Evolutionary conservation across 2,797 vertebrate species (phyloP), one percentile per base, ranked within the genome.

Genomic region (Oreortyx pictus): DNA sequence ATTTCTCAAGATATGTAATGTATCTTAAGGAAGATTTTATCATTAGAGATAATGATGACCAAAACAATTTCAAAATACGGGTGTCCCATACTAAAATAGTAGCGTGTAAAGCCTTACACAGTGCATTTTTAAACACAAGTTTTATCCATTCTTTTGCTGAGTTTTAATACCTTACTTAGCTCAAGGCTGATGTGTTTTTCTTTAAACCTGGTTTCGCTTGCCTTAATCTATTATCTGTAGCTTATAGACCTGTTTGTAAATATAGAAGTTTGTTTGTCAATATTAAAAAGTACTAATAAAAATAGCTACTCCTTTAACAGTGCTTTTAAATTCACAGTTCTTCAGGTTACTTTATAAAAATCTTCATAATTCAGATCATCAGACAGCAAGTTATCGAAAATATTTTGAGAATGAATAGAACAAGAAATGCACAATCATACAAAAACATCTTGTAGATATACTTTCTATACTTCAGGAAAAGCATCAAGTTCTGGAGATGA

Each of bases 281-380:
- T 20, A 64, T 87, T 56, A 65, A 87, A 61, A 82, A 52, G 5
- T 46, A 29, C 66, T 81, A 86, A 94, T 89, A 96, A 94, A 94
- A 96, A 93, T 78, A 83, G 3, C 8, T 88, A 74, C 20, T 71
- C 46, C 61, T 89, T 91, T 78, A 71, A 80, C 14, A 65, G 31
- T 41, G 35, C n/a, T 72, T 85, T 91, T 82, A 52, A 93, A 80
- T 85, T 62, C 54, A 52, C 31, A 23, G 33, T 60, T 89, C 37
- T 67, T 23, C 77, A 67, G 14, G 33, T 60, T 25, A 60, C 37
- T 84, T 92, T 17, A 73, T 93, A 95, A 82, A 95, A 79, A 46
- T 25, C 37, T 79, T 70, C 14, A 27, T 70, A 66, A 73, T 82
- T 66, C 50, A 73, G 66, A 80, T 1, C 49, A 62, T 31, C 44